Evolutionary conservation across 2,113 vertebrate species (phyloP).

Genomic region (Protobothrops flavoviridis): DNA sequence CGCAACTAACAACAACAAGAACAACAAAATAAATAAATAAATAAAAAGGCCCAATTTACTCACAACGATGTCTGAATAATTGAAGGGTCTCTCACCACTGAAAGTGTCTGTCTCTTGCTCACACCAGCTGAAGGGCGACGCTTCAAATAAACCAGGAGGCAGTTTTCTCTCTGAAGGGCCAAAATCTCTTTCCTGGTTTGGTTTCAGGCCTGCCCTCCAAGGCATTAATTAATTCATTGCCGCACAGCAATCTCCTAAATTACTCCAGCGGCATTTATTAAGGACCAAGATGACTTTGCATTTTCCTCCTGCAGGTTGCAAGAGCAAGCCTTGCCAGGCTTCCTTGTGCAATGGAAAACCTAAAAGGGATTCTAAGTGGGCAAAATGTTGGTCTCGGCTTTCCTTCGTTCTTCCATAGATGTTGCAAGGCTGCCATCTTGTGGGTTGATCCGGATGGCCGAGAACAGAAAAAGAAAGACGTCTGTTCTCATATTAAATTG

Average conservation of each 20-base stretch:
- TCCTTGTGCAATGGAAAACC: background rate
- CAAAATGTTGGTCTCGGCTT: background rate
- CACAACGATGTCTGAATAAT: background rate
- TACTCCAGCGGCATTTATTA: background rate
- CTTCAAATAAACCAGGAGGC: conserved; percentile 50
- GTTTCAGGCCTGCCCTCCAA: background rate
- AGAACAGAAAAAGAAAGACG: background rate
- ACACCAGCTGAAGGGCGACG: background rate
- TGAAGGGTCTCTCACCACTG: background rate
- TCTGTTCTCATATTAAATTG: background rate
- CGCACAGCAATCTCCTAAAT: background rate
- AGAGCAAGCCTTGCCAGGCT: background rate
- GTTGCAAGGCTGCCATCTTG: background rate
- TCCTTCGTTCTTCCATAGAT: background rate
- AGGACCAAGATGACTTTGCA: background rate
- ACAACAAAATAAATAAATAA: too few species aligned
- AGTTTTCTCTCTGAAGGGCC: conserved; percentile 38
- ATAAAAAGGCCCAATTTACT: too few species aligned
- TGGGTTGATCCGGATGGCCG: background rate
- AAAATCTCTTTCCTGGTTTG: background rate
- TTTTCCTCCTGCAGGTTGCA: background rate
- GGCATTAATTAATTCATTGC: background rate
- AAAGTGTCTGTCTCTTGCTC: background rate
- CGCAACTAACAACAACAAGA: too few species aligned
- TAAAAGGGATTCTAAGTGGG: background rate